Base-by-base conservation (phyloP, 1,140 invertebrate genomes). In the Caenorhabditis inopinata region DNA sequence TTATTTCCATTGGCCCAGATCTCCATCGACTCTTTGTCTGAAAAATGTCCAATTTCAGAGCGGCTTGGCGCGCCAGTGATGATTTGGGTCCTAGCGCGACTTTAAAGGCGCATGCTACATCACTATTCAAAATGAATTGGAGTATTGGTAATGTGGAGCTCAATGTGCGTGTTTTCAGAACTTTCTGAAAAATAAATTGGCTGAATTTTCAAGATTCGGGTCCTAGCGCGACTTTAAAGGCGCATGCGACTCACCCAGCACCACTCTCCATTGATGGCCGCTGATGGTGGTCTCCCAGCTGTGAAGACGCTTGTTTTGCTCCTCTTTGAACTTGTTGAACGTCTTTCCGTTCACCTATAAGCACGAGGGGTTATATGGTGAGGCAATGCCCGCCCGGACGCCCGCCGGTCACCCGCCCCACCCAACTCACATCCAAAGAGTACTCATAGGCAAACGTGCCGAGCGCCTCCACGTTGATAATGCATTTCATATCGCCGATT, bases 391-490 rank as follows among this genome's bases (percentile, higher is more conserved):
- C n/a, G n/a, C n/a, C n/a, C n/a, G n/a, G n/a, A n/a, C n/a, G n/a
- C n/a, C n/a, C n/a, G n/a, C n/a, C n/a, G n/a, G n/a, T n/a, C n/a
- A n/a, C n/a, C n/a, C n/a, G n/a, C 18, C 16, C 14, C 14, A 29
- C 88, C 1, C 0, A 76, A 0, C 45, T 32, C n/a, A 90, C 89
- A 79, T 91, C 90, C 1, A 95, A 89, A 0, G 91, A 91, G 86
- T 95, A 95, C 83, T 92, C 91, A 88, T 95, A 95, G 29, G 92
- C 91, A 85, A 95, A 94, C 18, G 93, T 92, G 29, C 92, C 92
- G 35, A 92, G 90, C 1, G 94, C 93, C 86, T 94, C 93, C 1
- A 95, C 93, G 45, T 88, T 88, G 68, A 94, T 91, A 25, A 88
- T 85, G 83, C 92, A 92, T 58, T 89, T 90, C 25, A 88, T 88